Evolutionary conservation across 1,140 invertebrate genomes (phyloP), one percentile per base, ranked within the genome.

Genomic region (Cheumatopsyche charites): DNA sequence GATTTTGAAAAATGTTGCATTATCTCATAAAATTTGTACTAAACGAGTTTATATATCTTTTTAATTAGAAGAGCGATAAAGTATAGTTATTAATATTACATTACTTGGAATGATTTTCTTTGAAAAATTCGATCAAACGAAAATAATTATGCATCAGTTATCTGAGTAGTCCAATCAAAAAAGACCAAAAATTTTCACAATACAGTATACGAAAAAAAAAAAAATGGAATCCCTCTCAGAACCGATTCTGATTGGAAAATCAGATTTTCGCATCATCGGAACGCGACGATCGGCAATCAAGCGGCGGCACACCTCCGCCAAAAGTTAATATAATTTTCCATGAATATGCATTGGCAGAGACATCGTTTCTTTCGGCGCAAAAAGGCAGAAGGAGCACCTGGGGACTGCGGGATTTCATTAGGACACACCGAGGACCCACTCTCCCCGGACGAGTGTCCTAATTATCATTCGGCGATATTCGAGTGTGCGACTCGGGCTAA

Each of bases 321-420:
- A 67, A 68, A 68, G 21, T 70, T 70, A 25, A 62, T 62, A 70
- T 70, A 62, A 70, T 70, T 70, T 70, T 70, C 45, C 55, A 70
- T 70, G 68, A 70, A 70, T 70, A 70, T 70, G 68, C 68, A 70
- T 70, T 62, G 49, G 55, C 21, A 65, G 49, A 11, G 26, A 12
- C 26, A 12, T 17, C 42, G n/a, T 47, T 42, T 66, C 55, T 58
- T 58, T 58, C 25, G 63, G 63, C 29, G 29, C 9, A 36, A 66
- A 66, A 66, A 66, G 63, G 63, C 47, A 26, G 25, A 52, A 68
- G 49, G 55, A 41, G 26, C 66, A 68, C 66, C 66, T 68, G 66
- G 66, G 55, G 49, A 55, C 36, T 49, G 63, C 23, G 63, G 25
- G 23, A 68, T 68, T 68, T 55, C 66, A 68, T 68, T 55, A 68